Evolutionary conservation across 2,113 vertebrate genomes (phyloP).

Genomic region (Conger conger): DNA sequence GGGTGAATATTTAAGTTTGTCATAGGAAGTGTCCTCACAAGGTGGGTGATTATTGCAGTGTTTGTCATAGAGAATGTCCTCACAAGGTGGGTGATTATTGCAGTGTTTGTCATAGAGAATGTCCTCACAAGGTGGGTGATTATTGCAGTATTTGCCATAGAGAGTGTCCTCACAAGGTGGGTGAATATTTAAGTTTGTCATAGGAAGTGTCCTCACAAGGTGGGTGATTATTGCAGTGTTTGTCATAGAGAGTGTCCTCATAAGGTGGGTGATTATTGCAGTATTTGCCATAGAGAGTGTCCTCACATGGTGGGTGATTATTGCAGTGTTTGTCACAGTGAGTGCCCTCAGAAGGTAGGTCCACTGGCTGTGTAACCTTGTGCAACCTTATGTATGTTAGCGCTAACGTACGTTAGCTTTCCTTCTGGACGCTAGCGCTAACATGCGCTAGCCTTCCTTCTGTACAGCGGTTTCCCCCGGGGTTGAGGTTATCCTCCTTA

Average conservation of each 20-base stretch:
- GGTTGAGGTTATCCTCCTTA: not conserved
- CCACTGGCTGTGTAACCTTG: no score
- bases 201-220: slow-evolving; percentile 5
- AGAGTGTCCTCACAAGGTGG: slow-evolving; percentile 2
- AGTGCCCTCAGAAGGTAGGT: slow-evolving; percentile 16
- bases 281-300: not conserved
- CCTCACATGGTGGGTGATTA: slow-evolving; percentile 18
- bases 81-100: slow-evolving; percentile 19
- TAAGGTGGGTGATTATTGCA: slow-evolving; percentile 18
- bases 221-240: slow-evolving; percentile 22
- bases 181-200: slow-evolving; percentile 18
- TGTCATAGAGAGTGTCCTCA: not conserved
- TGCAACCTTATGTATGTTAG: no score
- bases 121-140: slow-evolving; percentile 10
- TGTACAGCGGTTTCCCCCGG: no score
- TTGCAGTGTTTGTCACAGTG: slow-evolving; percentile 8
- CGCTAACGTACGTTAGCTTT: no score
- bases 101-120: not conserved
- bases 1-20: slow-evolving; percentile 21
- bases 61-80: not conserved
- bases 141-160: slow-evolving; percentile 17
- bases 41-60: slow-evolving; percentile 21
- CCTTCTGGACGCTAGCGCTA: no score
- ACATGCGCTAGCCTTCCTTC: no score
- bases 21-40: slow-evolving; percentile 5